phyloP scores from a whole-genome alignment of 2,888 invertebrate species.

The Heliconius aoede region DNA sequence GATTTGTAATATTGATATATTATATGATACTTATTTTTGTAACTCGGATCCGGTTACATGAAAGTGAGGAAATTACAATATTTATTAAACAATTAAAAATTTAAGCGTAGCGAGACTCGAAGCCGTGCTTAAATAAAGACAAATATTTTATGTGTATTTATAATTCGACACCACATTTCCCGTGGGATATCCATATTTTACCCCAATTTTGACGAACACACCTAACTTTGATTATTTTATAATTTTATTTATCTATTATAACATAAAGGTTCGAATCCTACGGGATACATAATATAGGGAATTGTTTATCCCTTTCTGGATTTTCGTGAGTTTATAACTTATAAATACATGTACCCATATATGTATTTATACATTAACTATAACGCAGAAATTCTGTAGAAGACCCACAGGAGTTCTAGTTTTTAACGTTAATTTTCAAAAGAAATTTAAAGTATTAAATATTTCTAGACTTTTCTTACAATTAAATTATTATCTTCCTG shows the following conservation, averaged over 20 bases:
- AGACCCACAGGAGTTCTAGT: not conserved
- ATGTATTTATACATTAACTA: not conserved
- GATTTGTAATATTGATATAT: no score
- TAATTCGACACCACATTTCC: not conserved
- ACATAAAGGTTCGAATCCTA: not conserved
- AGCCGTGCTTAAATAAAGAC: not conserved
- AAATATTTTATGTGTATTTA: not conserved
- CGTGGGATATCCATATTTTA: not conserved
- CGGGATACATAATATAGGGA: not conserved
- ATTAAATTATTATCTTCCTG: no score
- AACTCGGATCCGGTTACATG: not conserved
- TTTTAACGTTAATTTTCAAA: no score
- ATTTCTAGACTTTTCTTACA: constrained; percentile 62
- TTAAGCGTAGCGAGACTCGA: not conserved
- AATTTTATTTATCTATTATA: not conserved
- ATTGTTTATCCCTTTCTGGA: not conserved
- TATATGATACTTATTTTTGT: no score
- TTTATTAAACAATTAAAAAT: not conserved
- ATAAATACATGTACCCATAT: not conserved
- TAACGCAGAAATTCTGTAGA: not conserved
- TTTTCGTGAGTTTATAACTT: not conserved
- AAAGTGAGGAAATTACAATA: not conserved
- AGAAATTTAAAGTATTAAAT: no score
- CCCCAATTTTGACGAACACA: not conserved
- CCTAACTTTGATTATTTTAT: not conserved